Base-by-base conservation (phyloP, 2,113 vertebrate genomes). In the Natator depressus region DNA sequence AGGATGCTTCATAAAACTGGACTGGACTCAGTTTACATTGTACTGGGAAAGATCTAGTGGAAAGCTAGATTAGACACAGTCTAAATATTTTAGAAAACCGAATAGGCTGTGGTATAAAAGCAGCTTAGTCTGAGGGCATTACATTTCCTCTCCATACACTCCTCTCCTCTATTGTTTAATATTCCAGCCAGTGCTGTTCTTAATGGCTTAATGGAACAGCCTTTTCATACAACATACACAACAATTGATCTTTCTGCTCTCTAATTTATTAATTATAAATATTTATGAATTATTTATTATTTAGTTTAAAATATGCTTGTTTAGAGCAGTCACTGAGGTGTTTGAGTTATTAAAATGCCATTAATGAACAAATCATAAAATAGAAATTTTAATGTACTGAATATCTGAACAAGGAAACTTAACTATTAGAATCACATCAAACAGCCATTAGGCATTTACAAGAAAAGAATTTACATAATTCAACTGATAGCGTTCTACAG, bases 191-290 rank as follows among this genome's bases (percentile, higher is more conserved):
- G 50, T 86, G 76, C 57, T 94, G 85, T 78, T 0, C 0, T 83
- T 90, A 88, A 96, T 93, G 49, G 46, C 72, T 96, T 97, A 98
- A 95, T 96, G 88, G 80, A 97, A 95, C 12, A 1, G 54, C 31
- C 80, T 90, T 97, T 96, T 98, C 91, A 80, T 95, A 88, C 25
- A 87, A 51, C 55, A 51, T 95, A 47, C 92, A 69, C 35, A 96
- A 87, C 80, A 96, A 88, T 96, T 97, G 95, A 98, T 97, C 87
- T 92, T 97, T 97, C 91, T 79, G 78, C 65, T 87, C 82, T 95
- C 87, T 85, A 91, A 93, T 96, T 98, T 97, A 98, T 95, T 97
- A 96, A 97, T 97, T 96, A 96, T 93, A 92, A 96, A 96, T 97
- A 96, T 85, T 95, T 95, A 91, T 97, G 81, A 93, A 96, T 97